Base-by-base conservation (phyloP, 1,140 invertebrate genomes). In the Eriosoma lanigerum region DNA sequence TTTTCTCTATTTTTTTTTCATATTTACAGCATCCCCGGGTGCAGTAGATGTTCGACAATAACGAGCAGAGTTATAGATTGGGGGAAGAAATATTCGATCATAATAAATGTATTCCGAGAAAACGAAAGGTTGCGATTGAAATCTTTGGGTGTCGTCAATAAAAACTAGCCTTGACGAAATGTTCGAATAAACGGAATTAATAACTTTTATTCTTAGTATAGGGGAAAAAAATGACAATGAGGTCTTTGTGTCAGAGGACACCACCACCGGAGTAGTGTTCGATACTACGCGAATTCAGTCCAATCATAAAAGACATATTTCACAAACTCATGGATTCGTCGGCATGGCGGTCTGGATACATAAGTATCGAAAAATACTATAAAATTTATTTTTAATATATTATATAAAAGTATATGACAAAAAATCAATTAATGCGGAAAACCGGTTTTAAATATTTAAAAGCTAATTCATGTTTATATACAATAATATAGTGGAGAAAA, bases 1-100 rank as follows among this genome's bases (percentile, higher is more conserved):
- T 44, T n/a, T n/a, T n/a, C n/a, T n/a, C n/a, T 62, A 19, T 38
- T 62, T 62, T 1, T 8, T 4, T 32, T 32, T 62, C 26, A n/a
- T n/a, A n/a, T 62, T 62, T 62, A 21, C 64, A 24, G 38, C 32
- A 75, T 56, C 70, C 24, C 73, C 32, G 56, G n/a, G 32, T 13
- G 62, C 3, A 44, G 32, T 38, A 8, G 32, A 38, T 8, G 8
- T 46, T 68, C 24, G 54, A 24, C 19, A 75, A 38, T 12, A 72
- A 48, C 19, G 32, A 32, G 32, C n/a, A 38, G 32, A 8, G 3
- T 38, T 38, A 38, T 38, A 8, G 32, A n/a, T n/a, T n/a, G 32
- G 32, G 29, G n/a, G 15, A 26, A 50, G 24, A 72, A 52, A 10
- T 17, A 54, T 52, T 38, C 50, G 50, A 54, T 56, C 26, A 29